phyloP scores from a whole-genome alignment of 2,888 invertebrate species.

The Cephus pygmeus region DNA sequence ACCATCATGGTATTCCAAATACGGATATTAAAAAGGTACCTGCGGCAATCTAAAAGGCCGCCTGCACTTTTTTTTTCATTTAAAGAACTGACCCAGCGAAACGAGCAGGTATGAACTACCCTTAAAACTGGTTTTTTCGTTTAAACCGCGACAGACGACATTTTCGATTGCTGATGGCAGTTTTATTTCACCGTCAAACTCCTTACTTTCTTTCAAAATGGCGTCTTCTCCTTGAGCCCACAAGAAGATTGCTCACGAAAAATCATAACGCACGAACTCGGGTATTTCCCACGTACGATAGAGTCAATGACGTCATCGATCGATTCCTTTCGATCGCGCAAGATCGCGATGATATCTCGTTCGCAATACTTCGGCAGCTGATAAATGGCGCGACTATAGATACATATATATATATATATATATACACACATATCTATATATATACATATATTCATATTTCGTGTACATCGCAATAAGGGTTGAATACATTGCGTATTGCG shows the following conservation, averaged over 20 bases:
- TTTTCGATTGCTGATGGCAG: background rate
- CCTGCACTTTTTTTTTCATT: background rate
- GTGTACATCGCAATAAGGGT: background rate
- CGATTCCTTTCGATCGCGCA: background rate
- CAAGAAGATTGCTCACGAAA: background rate
- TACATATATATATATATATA: conserved; percentile 51
- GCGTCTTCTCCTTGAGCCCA: background rate
- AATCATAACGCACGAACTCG: background rate
- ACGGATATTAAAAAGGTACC: background rate
- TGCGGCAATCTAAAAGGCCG: background rate
- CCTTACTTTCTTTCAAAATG: background rate
- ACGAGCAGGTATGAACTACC: background rate
- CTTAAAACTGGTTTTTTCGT: background rate
- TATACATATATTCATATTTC: background rate
- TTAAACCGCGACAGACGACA: background rate
- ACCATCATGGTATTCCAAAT: background rate
- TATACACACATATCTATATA: conserved; percentile 56
- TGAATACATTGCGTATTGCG: background rate
- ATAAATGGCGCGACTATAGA: conserved; percentile 56
- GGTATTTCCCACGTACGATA: background rate
- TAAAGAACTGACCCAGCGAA: background rate
- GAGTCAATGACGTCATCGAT: background rate
- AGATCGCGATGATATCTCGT: conserved; percentile 12
- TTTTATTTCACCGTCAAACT: background rate
- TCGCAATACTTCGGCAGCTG: conserved; percentile 15